Evolutionary conservation across 1,140 invertebrate species (phyloP).

Genomic region (Lamellibrachia luymesi): DNA sequence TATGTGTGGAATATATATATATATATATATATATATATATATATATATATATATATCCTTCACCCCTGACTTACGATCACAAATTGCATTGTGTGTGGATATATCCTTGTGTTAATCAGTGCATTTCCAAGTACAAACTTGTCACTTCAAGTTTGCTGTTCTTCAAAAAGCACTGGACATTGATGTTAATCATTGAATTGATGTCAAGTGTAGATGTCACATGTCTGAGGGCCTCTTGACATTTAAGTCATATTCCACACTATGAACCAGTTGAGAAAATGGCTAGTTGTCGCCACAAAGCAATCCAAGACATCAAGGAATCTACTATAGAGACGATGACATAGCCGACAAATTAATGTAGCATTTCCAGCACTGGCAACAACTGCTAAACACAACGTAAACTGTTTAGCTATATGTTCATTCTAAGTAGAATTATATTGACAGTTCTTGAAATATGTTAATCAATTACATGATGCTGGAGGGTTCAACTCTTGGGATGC

Average conservation of each 20-base stretch:
- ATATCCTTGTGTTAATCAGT: not conserved
- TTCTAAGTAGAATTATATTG: not conserved
- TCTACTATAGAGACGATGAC: not conserved
- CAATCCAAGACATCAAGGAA: not conserved
- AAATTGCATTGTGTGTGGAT: too few species aligned
- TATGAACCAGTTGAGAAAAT: not conserved
- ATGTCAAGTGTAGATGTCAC: not conserved
- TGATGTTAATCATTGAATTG: not conserved
- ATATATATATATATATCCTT: too few species aligned
- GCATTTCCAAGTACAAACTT: not conserved
- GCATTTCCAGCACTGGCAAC: not conserved
- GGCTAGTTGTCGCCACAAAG: not conserved
- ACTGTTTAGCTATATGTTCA: not conserved
- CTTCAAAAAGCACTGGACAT: not conserved
- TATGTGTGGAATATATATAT: too few species aligned
- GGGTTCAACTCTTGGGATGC: not conserved
- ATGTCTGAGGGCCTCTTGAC: not conserved
- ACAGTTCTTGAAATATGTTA: not conserved
- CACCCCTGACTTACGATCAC: too few species aligned
- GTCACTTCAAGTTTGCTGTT: not conserved
- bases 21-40: too few species aligned
- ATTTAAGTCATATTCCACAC: not conserved
- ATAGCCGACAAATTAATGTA: not conserved
- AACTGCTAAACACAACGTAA: not conserved
- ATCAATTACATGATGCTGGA: not conserved